These are phyloP conservation scores for Dolichallabes microphthalmus DNA, from an alignment of 2,113 vertebrate genomes.

Conservation along the genomic window DNA sequence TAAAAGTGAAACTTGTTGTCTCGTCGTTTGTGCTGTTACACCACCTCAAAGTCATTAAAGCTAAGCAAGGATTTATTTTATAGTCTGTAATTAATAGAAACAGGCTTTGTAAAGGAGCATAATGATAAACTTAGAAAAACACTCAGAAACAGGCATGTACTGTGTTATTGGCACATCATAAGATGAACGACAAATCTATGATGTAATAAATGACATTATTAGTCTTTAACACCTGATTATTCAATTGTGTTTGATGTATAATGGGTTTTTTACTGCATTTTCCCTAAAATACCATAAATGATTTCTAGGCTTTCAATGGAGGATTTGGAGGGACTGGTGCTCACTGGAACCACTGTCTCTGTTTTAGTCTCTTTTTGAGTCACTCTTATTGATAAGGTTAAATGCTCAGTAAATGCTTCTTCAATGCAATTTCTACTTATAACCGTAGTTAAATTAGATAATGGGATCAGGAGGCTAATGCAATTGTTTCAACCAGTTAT, in stretches of 20 bases:
- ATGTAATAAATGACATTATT: not conserved
- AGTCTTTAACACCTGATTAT: not conserved
- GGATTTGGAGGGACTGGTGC: not conserved
- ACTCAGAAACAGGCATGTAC: not conserved
- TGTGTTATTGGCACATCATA: not conserved
- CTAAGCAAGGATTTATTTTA: not conserved
- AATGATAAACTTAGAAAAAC: not conserved
- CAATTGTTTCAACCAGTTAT: constrained; percentile 63
- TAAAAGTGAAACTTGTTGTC: not conserved
- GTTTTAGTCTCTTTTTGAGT: not conserved
- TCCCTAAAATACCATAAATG: not conserved
- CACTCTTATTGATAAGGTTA: constrained; percentile 40
- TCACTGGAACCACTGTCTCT: not conserved
- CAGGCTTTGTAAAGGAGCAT: too few relatives aligned
- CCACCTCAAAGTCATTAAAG: not conserved
- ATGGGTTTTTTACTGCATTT: not conserved
- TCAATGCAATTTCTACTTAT: not conserved
- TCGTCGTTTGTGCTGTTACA: not conserved
- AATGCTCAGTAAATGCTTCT: not conserved
- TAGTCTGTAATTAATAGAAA: not conserved
- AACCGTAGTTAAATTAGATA: constrained; percentile 64
- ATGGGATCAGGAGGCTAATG: constrained; percentile 64
- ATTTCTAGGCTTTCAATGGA: not conserved
- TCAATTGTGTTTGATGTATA: not conserved
- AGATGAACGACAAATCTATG: not conserved